Evolutionary conservation across 1,140 invertebrate species (phyloP).

Genomic region (Brachionus plicatilis): DNA sequence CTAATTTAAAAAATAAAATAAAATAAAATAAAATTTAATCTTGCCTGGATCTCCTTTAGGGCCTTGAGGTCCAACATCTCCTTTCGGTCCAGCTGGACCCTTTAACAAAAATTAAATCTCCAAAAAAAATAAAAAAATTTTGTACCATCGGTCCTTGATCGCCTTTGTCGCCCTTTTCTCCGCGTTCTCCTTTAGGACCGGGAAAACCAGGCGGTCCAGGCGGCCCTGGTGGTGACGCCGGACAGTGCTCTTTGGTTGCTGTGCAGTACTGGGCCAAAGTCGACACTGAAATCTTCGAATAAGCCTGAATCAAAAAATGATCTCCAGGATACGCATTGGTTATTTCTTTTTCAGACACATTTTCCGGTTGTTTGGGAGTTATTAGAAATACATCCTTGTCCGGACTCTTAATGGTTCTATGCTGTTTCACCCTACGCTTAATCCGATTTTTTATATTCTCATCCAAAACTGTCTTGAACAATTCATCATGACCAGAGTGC

Average conservation of each 20-base stretch:
- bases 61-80: not conserved
- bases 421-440: not conserved
- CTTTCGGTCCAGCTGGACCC: not conserved
- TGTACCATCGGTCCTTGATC: not conserved
- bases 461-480: not conserved
- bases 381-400: constrained; percentile 3
- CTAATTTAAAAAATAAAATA: not conserved
- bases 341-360: not conserved
- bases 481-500: not conserved
- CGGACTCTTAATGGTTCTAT: not conserved
- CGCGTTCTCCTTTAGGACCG: constrained; percentile 36
- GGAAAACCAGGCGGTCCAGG: constrained; percentile 35
- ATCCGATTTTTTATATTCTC: not conserved
- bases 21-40: not conserved
- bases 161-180: constrained; percentile 10
- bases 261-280: constrained; percentile 30
- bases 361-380: constrained; percentile 1
- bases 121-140: not conserved
- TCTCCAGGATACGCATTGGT: not conserved
- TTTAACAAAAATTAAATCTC: not conserved
- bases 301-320: constrained; percentile 39
- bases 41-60: not conserved
- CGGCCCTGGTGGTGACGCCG: not conserved
- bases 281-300: constrained; percentile 33
- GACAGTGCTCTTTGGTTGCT: constrained; percentile 31